Evolutionary conservation across 2,888 invertebrate species (phyloP).

Genomic region (Watsonalla cultraria): DNA sequence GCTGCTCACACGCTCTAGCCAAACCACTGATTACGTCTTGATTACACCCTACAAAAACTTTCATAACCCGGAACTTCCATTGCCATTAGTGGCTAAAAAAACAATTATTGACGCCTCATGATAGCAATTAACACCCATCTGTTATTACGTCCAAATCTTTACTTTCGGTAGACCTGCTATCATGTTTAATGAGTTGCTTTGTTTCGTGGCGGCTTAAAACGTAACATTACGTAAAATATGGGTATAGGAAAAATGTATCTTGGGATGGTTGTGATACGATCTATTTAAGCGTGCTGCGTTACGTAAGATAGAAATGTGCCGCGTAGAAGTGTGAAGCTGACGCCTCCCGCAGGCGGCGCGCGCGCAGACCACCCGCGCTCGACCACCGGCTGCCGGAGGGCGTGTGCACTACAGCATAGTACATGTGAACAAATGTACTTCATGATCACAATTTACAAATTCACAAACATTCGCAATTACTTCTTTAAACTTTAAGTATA

Average conservation of each 20-base stretch:
- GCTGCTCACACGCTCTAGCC: constrained; percentile 70
- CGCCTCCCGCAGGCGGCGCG: constrained; percentile 58
- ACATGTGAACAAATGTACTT: constrained; percentile 41
- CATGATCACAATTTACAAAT: constrained; percentile 20
- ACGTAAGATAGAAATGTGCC: constrained; percentile 35
- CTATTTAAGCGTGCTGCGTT: constrained; percentile 22
- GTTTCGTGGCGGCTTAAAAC: constrained; percentile 30
- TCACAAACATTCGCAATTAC: background rate
- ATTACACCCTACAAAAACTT: constrained; percentile 75
- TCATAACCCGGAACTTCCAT: constrained; percentile 72
- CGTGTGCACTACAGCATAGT: constrained; percentile 38
- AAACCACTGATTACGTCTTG: constrained; percentile 71
- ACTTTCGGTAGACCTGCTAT: constrained; percentile 60
- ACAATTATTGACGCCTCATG: constrained; percentile 74
- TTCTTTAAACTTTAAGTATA: background rate
- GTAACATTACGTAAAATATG: constrained; percentile 23
- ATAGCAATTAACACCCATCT: constrained; percentile 77
- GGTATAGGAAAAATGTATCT: constrained; percentile 34
- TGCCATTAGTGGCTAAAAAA: constrained; percentile 69
- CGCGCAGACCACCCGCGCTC: constrained; percentile 68
- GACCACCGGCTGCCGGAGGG: constrained; percentile 53
- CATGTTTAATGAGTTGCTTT: constrained; percentile 54
- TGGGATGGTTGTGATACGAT: constrained; percentile 32
- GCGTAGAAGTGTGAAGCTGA: constrained; percentile 65
- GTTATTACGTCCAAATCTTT: constrained; percentile 68